Conservation (phyloP, 2,797 vertebrate genomes). For the Mormyrops attenuatus region DNA sequence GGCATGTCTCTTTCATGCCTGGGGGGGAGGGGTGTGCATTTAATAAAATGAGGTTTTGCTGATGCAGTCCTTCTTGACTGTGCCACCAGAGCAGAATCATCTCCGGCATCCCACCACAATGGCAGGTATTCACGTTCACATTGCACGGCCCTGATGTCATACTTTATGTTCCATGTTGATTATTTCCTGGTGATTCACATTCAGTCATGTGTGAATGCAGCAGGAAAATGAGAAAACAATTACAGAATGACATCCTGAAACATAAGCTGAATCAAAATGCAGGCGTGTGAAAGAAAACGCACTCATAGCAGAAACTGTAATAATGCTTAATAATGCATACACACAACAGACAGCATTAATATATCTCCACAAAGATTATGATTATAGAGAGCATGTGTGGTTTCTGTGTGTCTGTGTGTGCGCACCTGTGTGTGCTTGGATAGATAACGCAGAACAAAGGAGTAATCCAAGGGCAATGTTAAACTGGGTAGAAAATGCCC, state of each 20-base stretch:
- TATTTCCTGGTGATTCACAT: slow-evolving; percentile 47
- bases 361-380: slow-evolving; percentile 13
- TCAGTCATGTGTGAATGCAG: slow-evolving; percentile 38
- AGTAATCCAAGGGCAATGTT: neutral
- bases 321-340: neutral
- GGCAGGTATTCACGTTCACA: neutral
- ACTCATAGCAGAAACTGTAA: neutral
- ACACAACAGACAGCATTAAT: neutral
- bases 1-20: neutral
- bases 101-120: neutral
- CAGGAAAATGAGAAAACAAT: slow-evolving; percentile 44
- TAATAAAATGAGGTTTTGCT: neutral
- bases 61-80: neutral
- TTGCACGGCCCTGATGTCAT: slow-evolving; percentile 21
- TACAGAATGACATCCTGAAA: slow-evolving; percentile 42
- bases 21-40: neutral
- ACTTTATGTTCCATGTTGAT: slow-evolving; percentile 48
- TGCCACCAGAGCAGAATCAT: neutral
- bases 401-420: neutral
- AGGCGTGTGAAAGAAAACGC: neutral
- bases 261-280: neutral
- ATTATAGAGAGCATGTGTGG: neutral
- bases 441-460: neutral
- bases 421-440: neutral
- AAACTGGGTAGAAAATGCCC: slow-evolving; percentile 13